Conservation (phyloP, 2,113 vertebrate genomes). For the Miniopterus natalensis region DNA sequence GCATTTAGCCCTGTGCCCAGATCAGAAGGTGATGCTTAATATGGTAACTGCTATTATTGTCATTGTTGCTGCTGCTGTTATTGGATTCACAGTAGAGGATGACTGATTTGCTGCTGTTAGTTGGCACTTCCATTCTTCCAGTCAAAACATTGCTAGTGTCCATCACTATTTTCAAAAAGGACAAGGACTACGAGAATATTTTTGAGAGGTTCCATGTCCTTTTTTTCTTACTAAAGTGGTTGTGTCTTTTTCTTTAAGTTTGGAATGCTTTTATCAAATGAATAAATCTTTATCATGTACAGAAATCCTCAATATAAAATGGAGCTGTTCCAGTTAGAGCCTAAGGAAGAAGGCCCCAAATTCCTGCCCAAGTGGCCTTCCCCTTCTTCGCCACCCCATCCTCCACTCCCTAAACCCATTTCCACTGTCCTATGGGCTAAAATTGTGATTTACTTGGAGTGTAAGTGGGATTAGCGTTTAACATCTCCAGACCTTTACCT, state of each 20-base stretch:
- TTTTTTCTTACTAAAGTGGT: not conserved
- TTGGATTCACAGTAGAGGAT: not conserved
- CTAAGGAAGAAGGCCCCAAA: not conserved
- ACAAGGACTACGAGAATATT: not conserved
- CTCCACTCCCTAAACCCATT: not conserved
- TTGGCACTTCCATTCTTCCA: not conserved
- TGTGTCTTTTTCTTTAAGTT: slow-evolving; percentile 51
- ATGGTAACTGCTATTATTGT: not conserved
- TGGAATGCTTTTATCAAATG: not conserved
- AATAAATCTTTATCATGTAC: not conserved
- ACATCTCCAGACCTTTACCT: slow-evolving; percentile 3
- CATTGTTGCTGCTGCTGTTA: not conserved
- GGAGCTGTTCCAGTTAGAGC: slow-evolving; percentile 23
- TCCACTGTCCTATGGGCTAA: not conserved
- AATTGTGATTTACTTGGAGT: not conserved
- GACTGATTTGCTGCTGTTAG: not conserved
- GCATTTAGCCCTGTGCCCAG: not conserved
- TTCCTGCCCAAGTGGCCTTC: not conserved
- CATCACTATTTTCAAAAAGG: not conserved
- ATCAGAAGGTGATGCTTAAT: not conserved
- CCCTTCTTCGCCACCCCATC: not conserved
- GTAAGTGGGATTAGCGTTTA: not conserved
- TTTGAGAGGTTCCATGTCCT: not conserved
- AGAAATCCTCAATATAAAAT: slow-evolving; percentile 18
- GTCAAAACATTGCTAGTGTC: not conserved